Evolutionary conservation across 92 coral and sea anemone species (phyloP), one percentile per base, ranked within the genome.

Genomic region (Umimayanthus kanabou): DNA sequence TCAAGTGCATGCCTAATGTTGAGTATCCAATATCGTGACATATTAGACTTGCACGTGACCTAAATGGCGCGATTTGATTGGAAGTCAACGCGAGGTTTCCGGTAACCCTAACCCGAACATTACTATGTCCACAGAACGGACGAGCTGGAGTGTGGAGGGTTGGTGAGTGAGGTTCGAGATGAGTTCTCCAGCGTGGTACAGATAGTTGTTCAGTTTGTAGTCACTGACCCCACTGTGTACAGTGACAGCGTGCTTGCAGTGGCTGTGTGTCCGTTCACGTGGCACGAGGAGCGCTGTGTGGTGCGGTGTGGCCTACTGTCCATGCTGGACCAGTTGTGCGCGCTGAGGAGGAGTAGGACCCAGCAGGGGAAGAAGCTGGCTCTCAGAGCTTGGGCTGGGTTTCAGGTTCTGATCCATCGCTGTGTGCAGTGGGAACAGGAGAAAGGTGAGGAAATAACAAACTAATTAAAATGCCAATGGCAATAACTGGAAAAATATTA

Each of bases 361-460:
- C 87, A 67, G 50, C 29, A 84, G 85, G 92, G 95, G 23, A 87
- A 89, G 80, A 92, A 85, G 39, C 67, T 92, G 85, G 90, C 98
- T 15, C 89, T 93, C 78, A 92, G 91, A 88, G 98, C 99, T 23
- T 97, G 99, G 99, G 94, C 98, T 33, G 92, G 97, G 9, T 95
- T 95, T 49, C 94, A 93, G 75, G 94, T 94, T 1, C 90, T 97
- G 73, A 89, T 97, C 81, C 92, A 93, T 69, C 95, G 95, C 9
- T 93, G 96, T 43, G 99, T 97, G 47, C 93, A 93, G 84, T 97
- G 99, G 99, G 99, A 97, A 77, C 92, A 89, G 37, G 97, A 93
- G 72, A 92, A 92, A 90, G 99, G 99, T 97, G 57, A n/a, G 94
- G 26, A 13, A 18, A 65, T 9, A 9, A 14, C 64, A 22, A 57